phyloP scores from a whole-genome alignment of 2,113 vertebrate species.

The Otolemur garnettii region DNA sequence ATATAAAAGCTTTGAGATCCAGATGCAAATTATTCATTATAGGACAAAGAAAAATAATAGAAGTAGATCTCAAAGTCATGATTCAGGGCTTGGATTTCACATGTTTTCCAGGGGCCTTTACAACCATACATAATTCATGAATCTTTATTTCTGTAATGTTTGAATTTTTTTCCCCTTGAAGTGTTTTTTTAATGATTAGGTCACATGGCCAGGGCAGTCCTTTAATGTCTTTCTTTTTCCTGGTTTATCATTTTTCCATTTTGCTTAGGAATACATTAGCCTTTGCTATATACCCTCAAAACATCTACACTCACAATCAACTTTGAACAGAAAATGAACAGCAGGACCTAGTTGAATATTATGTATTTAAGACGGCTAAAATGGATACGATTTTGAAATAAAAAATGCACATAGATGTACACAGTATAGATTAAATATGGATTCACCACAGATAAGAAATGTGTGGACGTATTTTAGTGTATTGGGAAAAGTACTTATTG shows the following conservation, averaged over 20 bases:
- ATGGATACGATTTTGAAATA: constrained; percentile 64
- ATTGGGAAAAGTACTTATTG: not conserved
- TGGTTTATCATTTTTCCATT: constrained; percentile 87
- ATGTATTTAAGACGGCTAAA: constrained; percentile 53
- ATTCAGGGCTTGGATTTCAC: constrained; percentile 79
- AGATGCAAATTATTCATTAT: constrained; percentile 81
- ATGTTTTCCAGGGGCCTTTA: constrained; percentile 77
- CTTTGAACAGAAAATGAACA: constrained; percentile 80
- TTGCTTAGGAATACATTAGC: constrained; percentile 87
- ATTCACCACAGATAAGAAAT: not conserved
- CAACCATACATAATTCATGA: constrained; percentile 87
- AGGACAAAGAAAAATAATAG: constrained; percentile 83
- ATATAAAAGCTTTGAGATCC: constrained; percentile 51
- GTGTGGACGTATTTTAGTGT: not conserved
- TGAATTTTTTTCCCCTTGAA: constrained; percentile 77
- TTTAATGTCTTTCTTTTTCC: constrained; percentile 84
- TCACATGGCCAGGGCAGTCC: constrained; percentile 82
- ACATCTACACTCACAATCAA: constrained; percentile 77
- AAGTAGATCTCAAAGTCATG: constrained; percentile 77
- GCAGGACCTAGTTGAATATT: constrained; percentile 66
- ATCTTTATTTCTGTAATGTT: constrained; percentile 79
- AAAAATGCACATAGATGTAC: not conserved
- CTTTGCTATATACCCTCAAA: constrained; percentile 83
- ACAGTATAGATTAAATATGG: constrained; percentile 41
- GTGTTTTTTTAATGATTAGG: constrained; percentile 84